Percentiles rank a stretch among this genome's conserved stretches.
Evolutionary conservation across 2,113 vertebrate genomes (phyloP).

Genomic region (Ardeotis arabs): DNA sequence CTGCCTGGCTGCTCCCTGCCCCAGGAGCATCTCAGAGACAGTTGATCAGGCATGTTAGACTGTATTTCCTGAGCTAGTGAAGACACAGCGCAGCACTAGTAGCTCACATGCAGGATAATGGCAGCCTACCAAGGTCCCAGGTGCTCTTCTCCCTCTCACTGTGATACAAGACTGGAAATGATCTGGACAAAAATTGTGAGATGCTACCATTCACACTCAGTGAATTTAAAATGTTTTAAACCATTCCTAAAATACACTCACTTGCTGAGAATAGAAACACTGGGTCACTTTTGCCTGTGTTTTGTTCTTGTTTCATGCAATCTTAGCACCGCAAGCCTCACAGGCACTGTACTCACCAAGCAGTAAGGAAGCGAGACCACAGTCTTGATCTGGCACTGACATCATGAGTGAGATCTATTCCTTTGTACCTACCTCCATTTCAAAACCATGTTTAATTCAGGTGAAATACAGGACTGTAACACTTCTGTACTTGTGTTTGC

Average conservation of each 20-base stretch:
- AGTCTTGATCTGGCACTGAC: not conserved
- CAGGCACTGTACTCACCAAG: not conserved
- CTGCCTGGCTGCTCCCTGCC: not conserved
- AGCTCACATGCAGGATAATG: not conserved
- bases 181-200: not conserved
- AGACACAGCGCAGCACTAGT: not conserved
- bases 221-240: not conserved
- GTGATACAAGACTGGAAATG: not conserved
- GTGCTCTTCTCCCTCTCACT: not conserved
- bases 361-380: not conserved
- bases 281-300: not conserved
- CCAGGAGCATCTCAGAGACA: not conserved
- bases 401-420: not conserved
- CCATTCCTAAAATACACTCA: not conserved
- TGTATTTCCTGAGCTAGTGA: not conserved
- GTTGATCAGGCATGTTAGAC: not conserved
- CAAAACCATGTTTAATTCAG: slow-evolving; percentile 10
- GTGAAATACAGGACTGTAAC: not conserved
- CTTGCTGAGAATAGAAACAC: not conserved
- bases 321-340: not conserved
- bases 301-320: not conserved
- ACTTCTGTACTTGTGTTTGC: not conserved
- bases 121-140: not conserved
- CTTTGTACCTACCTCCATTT: not conserved
- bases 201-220: not conserved